Conservation (phyloP, 2,797 vertebrate species). For the Ctenochaetus hawaiiensis region DNA sequence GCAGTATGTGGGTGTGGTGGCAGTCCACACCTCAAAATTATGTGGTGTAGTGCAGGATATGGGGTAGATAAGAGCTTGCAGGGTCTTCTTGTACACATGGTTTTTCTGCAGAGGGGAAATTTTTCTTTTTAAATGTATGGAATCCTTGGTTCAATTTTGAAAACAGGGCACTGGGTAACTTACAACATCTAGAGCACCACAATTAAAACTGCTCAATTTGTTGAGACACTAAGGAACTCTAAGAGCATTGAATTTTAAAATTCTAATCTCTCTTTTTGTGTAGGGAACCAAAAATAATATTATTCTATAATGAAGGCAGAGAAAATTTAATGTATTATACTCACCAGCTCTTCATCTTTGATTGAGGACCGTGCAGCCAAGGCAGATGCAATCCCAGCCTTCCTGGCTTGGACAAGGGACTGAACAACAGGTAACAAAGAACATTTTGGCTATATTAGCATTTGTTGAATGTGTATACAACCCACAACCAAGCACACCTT, state of each 20-base stretch:
- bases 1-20: conserved; percentile 98
- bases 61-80: conserved; percentile 99
- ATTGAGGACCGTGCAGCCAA: conserved; percentile 97
- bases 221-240: background rate
- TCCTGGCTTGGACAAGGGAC: conserved; percentile 98
- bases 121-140: background rate
- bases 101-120: conserved; percentile 87
- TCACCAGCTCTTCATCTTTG: conserved; percentile 98
- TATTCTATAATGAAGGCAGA: background rate
- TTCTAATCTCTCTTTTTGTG: background rate
- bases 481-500: conserved; percentile 52
- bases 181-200: background rate
- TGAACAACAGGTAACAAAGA: conserved; percentile 67
- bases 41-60: conserved; percentile 98
- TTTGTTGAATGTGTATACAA: conserved; percentile 34
- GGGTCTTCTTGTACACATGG: conserved; percentile 98
- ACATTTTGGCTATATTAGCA: conserved; percentile 31
- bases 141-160: background rate
- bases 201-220: no score
- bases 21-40: conserved; percentile 98
- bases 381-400: conserved; percentile 95
- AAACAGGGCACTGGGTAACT: background rate
- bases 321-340: conserved; percentile 49
- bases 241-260: background rate
- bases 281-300: background rate